Conservation (phyloP, 2,113 vertebrate species). For the Percina caprodes region DNA sequence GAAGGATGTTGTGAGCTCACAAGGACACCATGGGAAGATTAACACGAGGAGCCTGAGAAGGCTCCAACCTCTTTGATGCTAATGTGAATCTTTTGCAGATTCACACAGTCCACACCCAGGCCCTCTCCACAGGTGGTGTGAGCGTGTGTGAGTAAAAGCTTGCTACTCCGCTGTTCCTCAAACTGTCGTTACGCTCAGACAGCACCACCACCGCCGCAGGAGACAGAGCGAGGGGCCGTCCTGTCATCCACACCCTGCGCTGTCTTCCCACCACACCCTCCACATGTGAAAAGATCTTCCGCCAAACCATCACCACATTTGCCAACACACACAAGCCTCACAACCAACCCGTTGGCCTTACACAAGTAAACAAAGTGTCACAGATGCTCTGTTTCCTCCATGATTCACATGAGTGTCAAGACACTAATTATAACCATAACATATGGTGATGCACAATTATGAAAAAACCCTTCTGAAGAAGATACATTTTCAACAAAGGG, state of each 20-base stretch:
- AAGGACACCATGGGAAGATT: slow-evolving; percentile 69
- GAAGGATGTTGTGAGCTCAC: slow-evolving; percentile 40
- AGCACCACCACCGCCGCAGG: slow-evolving; percentile 62
- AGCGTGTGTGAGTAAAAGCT: slow-evolving; percentile 63
- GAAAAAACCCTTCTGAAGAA: slow-evolving; percentile 48
- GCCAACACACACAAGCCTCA: slow-evolving; percentile 68
- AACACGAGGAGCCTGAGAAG: slow-evolving; percentile 66
- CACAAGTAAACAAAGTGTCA: slow-evolving; percentile 78
- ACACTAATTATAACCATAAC: slow-evolving; percentile 78
- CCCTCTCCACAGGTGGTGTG: slow-evolving; percentile 68
- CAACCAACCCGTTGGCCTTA: slow-evolving; percentile 61
- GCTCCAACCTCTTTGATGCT: slow-evolving; percentile 64
- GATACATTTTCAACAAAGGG: slow-evolving; percentile 66
- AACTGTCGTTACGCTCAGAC: slow-evolving; percentile 50
- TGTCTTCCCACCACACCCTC: slow-evolving; percentile 77
- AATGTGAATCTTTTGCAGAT: slow-evolving; percentile 75
- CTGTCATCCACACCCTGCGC: slow-evolving; percentile 74
- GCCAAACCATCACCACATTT: slow-evolving; percentile 66
- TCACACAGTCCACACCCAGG: slow-evolving; percentile 79
- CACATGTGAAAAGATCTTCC: slow-evolving; percentile 75
- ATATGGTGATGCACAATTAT: slow-evolving; percentile 67
- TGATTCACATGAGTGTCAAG: slow-evolving; percentile 67
- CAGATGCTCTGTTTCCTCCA: slow-evolving; percentile 66
- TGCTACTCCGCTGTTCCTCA: slow-evolving; percentile 23
- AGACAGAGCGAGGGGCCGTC: slow-evolving; percentile 59